Conservation (phyloP, 35 echinoderm and acorn worm species). For the Chiridota heheva region DNA sequence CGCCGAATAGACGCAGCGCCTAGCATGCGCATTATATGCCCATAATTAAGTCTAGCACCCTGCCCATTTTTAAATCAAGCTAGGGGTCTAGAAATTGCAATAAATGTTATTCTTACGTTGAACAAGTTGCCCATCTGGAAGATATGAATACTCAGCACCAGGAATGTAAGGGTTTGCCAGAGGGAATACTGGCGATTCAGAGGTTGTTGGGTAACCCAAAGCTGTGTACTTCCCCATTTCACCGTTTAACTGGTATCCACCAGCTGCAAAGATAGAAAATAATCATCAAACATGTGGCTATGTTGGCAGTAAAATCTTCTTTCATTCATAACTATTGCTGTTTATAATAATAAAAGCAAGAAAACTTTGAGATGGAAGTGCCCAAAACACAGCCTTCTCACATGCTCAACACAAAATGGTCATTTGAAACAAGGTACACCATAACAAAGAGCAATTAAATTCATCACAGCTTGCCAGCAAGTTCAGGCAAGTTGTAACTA, state of each 20-base stretch:
- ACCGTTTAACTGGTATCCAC: conserved; percentile 82
- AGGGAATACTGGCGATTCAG: conserved; percentile 78
- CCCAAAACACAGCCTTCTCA: no score
- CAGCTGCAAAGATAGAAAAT: conserved; percentile 42
- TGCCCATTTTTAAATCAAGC: no score
- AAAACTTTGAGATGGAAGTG: background rate
- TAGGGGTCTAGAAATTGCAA: no score
- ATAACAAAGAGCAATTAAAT: no score
- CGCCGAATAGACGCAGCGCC: no score
- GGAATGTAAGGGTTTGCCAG: conserved; percentile 77
- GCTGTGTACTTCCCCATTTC: conserved; percentile 78
- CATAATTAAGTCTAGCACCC: no score
- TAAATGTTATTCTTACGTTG: conserved; percentile 51
- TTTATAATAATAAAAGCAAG: background rate
- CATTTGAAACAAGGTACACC: no score
- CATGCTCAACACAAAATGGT: no score
- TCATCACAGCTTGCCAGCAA: no score
- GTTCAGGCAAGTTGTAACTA: no score
- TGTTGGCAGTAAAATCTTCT: background rate
- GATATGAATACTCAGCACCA: conserved; percentile 75
- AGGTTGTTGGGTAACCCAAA: conserved; percentile 74
- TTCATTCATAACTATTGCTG: background rate
- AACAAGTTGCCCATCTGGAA: conserved; percentile 86
- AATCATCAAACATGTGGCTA: background rate
- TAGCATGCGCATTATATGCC: no score